Evolutionary conservation across 2,113 vertebrate species (phyloP), one percentile per base, ranked within the genome.

Genomic region (Ornithorhynchus anatinus): DNA sequence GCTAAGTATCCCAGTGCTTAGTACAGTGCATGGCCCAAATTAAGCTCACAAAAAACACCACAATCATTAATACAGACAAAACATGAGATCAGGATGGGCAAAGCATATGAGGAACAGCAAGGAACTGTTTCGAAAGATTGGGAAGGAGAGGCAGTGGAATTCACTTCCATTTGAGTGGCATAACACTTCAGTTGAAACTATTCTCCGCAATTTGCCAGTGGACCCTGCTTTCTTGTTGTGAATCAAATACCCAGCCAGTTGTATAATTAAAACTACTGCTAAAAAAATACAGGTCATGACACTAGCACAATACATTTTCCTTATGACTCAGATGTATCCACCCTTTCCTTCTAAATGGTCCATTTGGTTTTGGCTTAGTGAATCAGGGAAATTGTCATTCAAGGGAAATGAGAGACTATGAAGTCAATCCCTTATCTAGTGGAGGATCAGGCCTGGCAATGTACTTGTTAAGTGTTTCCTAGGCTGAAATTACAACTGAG

Each of bases 291-390:
- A 77, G 57, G 36, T 40, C 69, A 11, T 57, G 25, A 33, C 75
- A 67, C 20, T 72, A 78, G 35, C 35, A 56, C 13, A n/a, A 33
- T 48, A 69, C 84, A 74, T 77, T 84, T 38, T 3, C n/a, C 20
- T 43, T 60, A 57, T 5, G 1, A 33, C 25, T 45, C 76, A 36
- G 4, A 22, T 59, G 3, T 8, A 22, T 39, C 37, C 0, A 0
- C 43, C 19, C 20, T 65, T 11, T 48, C 4, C 39, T 32, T 0
- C 0, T 9, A 33, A 29, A 56, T 39, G 1, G 29, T 53, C 23
- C 44, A n/a, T 51, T 72, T 75, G 17, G 6, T 79, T 69, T 77
- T 47, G 12, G 10, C 40, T 25, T 56, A 43, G 44, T 66, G n/a
- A n/a, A 38, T 29, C 83, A 39, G 12, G 1, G 6, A 33, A 73